Evolutionary conservation across 2,797 vertebrate genomes (phyloP), one percentile per base, ranked within the genome.

Genomic region (Sphenopsis melanotis): DNA sequence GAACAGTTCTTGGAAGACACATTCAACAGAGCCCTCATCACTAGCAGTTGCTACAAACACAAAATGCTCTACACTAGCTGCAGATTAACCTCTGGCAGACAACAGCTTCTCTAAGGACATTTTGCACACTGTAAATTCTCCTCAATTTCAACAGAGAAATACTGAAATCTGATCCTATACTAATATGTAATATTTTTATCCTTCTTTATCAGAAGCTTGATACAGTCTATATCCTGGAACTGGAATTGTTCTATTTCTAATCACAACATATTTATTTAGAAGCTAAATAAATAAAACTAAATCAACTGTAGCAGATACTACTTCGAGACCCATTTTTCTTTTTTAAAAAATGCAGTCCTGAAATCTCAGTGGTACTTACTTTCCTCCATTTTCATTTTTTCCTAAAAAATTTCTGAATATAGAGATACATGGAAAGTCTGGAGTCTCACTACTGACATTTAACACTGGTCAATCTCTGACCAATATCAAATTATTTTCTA

Each of bases 341-440:
- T 18, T 26, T 10, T 56, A 37, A 87, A 66, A 89, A 52, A n/a
- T 10, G 21, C 18, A 23, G 36, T 41, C 52, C 49, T 77, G 15
- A 90, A 66, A 34, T 52, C 19, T 85, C 64, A 61, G 34, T 6
- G 79, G 14, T 19, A 60, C 12, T 56, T 59, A 5, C 13, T 44
- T 36, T 21, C 21, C 50, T 6, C 11, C 19, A 7, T 18, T 60
- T 70, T 42, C 4, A 5, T 32, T 66, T 41, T n/a, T 21, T 30
- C 30, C 30, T 18, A 24, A 24, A 65, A 84, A 20, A 22, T 16
- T 23, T 29, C 34, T 42, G 5, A 75, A 57, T 29, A 44, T 12
- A 37, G 44, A 61, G 15, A 72, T 14, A 65, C 13, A 63, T 0
- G 4, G 7, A 13, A 50, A 61, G 17, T 14, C 14, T 0, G 0